Evolutionary conservation across 2,888 invertebrate genomes (phyloP), one percentile per base, ranked within the genome.

Genomic region (Drosophila mimica): DNA sequence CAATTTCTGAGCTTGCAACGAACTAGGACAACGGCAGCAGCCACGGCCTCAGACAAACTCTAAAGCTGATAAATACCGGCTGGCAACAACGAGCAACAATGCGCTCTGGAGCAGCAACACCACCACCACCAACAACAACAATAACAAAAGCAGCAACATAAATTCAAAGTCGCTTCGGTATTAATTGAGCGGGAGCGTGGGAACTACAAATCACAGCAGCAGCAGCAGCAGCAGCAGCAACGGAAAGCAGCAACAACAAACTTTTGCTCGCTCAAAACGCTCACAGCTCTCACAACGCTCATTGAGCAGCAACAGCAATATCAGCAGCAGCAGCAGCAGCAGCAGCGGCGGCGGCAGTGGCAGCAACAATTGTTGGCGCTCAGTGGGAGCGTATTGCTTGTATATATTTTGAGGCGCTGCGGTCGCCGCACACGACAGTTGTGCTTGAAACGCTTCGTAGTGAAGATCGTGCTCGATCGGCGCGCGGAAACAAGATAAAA

Each of bases 371-470:
- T 68, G 71, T 68, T 63, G 70, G 17, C 61, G 71, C 69, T 65
- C 52, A 57, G 25, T 38, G 61, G 62, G 60, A 57, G 54, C 74
- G 73, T 30, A 43, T 52, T 49, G 48, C 61, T 70, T 62, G 69
- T 62, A 77, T 90, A 87, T 91, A 88, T 82, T 89, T 82, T 73
- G 69, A 75, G 74, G 82, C 73, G 82, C 58, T 75, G 71, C 66
- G 82, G 66, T 65, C 69, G 73, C 65, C 77, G 77, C 77, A 83
- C 84, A 82, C 82, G 86, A 85, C 92, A 92, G 92, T 92, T 92
- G 92, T 92, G 91, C 91, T 92, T 91, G 83, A 89, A 92, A 92
- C 92, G 92, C 90, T 91, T 84, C 88, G 83, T 82, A 91, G 92
- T 91, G 87, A 90, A 91, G 92, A 92, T 92, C 92, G 89, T 88